phyloP scores from a whole-genome alignment of 1,140 invertebrate genomes.

The Globodera rostochiensis region DNA sequence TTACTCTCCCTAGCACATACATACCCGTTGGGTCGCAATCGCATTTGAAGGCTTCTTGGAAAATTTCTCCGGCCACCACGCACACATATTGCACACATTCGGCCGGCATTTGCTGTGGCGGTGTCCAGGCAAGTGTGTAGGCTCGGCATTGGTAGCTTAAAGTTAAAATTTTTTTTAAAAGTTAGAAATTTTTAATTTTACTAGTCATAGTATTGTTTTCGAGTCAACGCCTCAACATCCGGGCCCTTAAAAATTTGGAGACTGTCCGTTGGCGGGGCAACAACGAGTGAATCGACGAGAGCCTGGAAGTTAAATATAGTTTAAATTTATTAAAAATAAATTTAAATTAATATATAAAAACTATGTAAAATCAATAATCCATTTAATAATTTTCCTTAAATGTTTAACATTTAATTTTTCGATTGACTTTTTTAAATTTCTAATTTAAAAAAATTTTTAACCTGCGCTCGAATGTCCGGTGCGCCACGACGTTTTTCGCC shows the following conservation, averaged over 20 bases:
- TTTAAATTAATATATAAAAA: too few relatives aligned
- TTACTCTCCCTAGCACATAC: too few relatives aligned
- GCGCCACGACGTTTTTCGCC: conserved; percentile 72
- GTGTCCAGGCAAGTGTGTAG: conserved; percentile 74
- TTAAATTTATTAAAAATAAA: too few relatives aligned
- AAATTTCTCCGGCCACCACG: conserved; percentile 79
- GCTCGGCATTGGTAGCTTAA: conserved; percentile 76
- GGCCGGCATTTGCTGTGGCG: conserved; percentile 69
- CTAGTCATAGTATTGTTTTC: conserved; percentile 77
- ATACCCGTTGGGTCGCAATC: conserved; percentile 81
- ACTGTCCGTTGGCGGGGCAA: conserved; percentile 76
- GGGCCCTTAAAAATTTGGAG: conserved; percentile 80
- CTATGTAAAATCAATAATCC: too few relatives aligned
- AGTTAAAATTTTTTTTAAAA: conserved; percentile 26
- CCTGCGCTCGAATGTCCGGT: conserved; percentile 73
- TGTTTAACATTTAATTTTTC: background rate
- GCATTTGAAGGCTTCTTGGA: conserved; percentile 79
- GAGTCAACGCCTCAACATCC: conserved; percentile 68
- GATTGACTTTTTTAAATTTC: background rate
- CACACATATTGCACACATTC: conserved; percentile 80
- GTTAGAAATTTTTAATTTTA: conserved; percentile 34
- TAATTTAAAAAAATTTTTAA: conserved; percentile 7
- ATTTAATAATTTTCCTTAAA: too few relatives aligned
- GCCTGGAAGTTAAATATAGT: conserved; percentile 70
- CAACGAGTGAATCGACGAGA: conserved; percentile 82